Base-by-base conservation (phyloP, 2,113 vertebrate genomes). In the Chaenogobius annularis region DNA sequence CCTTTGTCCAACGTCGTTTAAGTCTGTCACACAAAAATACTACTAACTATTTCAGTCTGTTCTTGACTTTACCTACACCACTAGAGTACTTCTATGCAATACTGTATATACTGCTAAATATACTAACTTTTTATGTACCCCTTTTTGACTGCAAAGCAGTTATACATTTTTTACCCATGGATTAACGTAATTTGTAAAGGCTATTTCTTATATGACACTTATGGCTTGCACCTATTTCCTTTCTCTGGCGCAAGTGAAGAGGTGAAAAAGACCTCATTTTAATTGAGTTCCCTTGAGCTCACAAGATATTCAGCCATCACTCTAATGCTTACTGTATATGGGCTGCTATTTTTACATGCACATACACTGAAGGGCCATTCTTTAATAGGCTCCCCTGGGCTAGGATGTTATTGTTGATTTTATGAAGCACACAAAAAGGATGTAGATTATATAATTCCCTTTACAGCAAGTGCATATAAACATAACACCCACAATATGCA, bases 321-420 rank as follows among this genome's bases (percentile, higher is more conserved):
- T 79, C 79, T 61, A 71, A 78, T 63, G 58, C 69, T 71, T 68
- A 61, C 14, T 58, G 22, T 58, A 58, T 58, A 15, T 26, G 22
- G 62, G 58, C 50, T 78, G 58, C 78, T 86, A 81, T 87, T 86
- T 86, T 81, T 82, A 84, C 80, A 81, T 76, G 44, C 73, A 13
- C 72, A 70, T 66, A 58, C 26, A 69, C 20, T 22, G 47, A 70
- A 79, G 68, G 68, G 54, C 74, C 74, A 15, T 37, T 22, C 71
- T 84, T 78, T 91, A 91, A 91, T 90, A 83, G 73, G 83, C 78
- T 90, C 88, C 88, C 87, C 17, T 69, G 87, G 83, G 88, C 79
- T 74, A 70, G 69, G 62, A 68, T 79, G 79, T 81, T 83, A 80
- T 78, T 79, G 81, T 86, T 85, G 74, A 75, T 87, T 82, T 61